Evolutionary conservation across 1,140 invertebrate genomes (phyloP), one percentile per base, ranked within the genome.

Genomic region (Plutomurus gul): DNA sequence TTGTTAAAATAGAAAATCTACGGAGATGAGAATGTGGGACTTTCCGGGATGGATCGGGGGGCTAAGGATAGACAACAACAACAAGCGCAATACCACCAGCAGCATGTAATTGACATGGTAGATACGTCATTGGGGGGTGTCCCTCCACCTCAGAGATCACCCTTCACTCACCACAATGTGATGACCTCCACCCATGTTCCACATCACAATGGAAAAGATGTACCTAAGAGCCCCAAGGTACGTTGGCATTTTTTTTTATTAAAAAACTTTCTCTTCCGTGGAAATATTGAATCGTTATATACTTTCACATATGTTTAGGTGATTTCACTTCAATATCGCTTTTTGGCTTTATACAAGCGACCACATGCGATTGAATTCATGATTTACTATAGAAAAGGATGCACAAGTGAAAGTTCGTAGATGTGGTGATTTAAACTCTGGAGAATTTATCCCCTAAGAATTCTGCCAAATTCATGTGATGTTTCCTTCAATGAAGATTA

Each of bases 161-260:
- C 79, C 18, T 83, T 82, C 39, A 82, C 77, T 39, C 77, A 79
- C 36, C 81, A 79, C 22, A 80, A 80, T 36, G 79, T 77, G 75
- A 76, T 76, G 73, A 80, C 56, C 47, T 30, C 75, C 13, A 7
- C 76, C 27, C 76, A 81, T 76, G 30, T 79, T 51, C 39, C 78
- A 18, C 79, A 81, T 40, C 80, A 81, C 37, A 83, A 83, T 78
- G 82, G 82, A 13, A 75, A 76, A 56, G 76, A 76, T 60, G 40
- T 72, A 13, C 79, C 78, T n/a, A 76, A 76, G 30, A 80, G 82
- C 36, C 75, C 81, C 8, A 81, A 81, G 82, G 79, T 81, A 56
- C 36, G 30, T 36, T 36, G 39, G 11, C 39, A 43, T 16, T 27
- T 20, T 36, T 8, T 16, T 65, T 65, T 65, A 5, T 7, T 65